Base-by-base conservation (phyloP, 1,140 invertebrate genomes). In the Pentalonia nigronervosa region DNA sequence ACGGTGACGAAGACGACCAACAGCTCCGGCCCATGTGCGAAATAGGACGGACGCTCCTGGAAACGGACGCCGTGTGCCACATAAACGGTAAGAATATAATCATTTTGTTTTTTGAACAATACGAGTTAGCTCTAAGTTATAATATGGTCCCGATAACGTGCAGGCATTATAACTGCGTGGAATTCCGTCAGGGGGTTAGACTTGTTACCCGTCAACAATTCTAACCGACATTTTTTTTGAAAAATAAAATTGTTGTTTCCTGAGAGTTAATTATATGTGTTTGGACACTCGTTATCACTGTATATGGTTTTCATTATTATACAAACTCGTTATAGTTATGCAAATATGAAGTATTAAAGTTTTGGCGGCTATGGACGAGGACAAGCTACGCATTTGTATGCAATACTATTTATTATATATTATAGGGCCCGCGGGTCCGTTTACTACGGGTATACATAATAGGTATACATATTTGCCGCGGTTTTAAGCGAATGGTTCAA, bases 11-110 rank as follows among this genome's bases (percentile, higher is more conserved):
- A 7, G 36, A 90, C 56, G 89, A 45, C 41, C 20, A 45, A 21
- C 89, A 56, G 50, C 95, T 97, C 94, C 95, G 94, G 67, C 94
- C 94, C 17, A 95, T 97, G 95, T 94, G 94, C 36, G 97, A 97
- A 95, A 96, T 96, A 6, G 96, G 96, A 0, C 96, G 97, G 94
- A 97, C 95, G 9, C 95, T 95, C 21, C 95, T 98, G 60, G 95
- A 96, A 41, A 95, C 96, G 0, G 97, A 99, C 94, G 97, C 97
- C 92, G 98, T 99, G 25, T 97, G 97, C 94, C 99, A 99, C 95
- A 99, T 99, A 47, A 99, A 99, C 96, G 99, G 99, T 99, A 34
- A 76, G 30, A 76, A 76, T 34, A 76, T 17, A 76, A n/a, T 76
- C 4, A 41, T 41, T 41, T 41, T 41, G 4, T 41, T 41, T 41